Evolutionary conservation across 2,113 vertebrate genomes (phyloP).

Genomic region (Ictalurus furcatus): DNA sequence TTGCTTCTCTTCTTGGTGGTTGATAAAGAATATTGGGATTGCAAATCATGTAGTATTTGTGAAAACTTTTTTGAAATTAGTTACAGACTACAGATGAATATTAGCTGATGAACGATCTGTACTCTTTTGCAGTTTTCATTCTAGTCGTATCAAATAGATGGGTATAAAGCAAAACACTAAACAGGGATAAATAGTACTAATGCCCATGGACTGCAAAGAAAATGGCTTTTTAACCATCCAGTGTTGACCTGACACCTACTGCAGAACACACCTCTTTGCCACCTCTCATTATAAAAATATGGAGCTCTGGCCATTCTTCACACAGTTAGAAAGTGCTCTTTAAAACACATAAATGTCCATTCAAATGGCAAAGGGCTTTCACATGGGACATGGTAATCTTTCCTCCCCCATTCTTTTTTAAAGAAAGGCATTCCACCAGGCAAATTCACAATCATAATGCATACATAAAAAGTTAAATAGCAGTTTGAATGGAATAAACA

Average conservation of each 20-base stretch:
- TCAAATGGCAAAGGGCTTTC: not conserved
- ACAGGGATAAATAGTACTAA: not conserved
- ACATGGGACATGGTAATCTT: not conserved
- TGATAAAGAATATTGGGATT: not conserved
- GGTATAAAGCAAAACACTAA: not conserved
- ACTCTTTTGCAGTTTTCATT: not conserved
- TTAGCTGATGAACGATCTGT: not conserved
- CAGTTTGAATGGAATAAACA: not conserved
- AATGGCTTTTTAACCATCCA: not conserved
- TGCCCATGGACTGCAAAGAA: not conserved
- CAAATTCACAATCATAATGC: not conserved
- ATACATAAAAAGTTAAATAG: not conserved
- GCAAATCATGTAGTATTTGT: not conserved
- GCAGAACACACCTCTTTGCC: not conserved
- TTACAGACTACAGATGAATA: not conserved
- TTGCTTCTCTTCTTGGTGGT: not conserved
- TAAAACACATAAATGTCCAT: not conserved
- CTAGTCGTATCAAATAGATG: not conserved
- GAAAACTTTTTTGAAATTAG: not conserved
- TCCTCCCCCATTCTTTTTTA: not conserved
- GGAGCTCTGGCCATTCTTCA: not conserved
- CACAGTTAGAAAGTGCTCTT: not conserved
- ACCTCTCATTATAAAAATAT: not conserved
- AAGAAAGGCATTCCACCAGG: not conserved
- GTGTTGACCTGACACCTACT: not conserved